These are phyloP conservation scores for Leptocoma aspasia DNA, from an alignment of 2,113 vertebrate species.

Conservation along the genomic window DNA sequence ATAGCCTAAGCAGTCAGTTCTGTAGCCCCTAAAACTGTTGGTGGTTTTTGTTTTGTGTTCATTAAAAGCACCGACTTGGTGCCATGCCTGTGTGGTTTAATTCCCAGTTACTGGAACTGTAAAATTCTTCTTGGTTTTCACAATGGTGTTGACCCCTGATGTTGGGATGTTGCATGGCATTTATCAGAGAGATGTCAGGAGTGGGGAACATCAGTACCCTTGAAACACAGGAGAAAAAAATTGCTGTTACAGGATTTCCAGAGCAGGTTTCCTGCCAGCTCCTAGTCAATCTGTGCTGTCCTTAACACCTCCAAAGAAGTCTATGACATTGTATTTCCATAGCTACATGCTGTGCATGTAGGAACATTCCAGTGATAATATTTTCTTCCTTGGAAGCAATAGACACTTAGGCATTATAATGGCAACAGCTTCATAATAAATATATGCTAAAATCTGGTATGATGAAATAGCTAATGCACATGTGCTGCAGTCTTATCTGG, in stretches of 20 bases:
- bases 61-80: neutral
- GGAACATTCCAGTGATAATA: neutral
- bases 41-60: neutral
- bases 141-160: neutral
- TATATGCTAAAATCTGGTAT: neutral
- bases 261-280: neutral
- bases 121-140: neutral
- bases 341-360: neutral
- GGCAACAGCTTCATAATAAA: neutral
- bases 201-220: neutral
- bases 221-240: neutral
- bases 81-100: neutral
- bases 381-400: slow-evolving; percentile 12
- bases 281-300: neutral
- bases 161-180: neutral
- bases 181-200: neutral
- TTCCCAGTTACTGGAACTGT: neutral
- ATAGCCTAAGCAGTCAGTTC: neutral
- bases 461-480: neutral
- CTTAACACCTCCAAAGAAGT: neutral
- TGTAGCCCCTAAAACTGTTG: neutral
- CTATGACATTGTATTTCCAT: neutral
- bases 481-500: neutral
- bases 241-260: neutral
- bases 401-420: neutral